These are phyloP conservation scores for Otolemur crassicaudatus DNA, from an alignment of 2,797 vertebrate genomes.

Conservation along the genomic window DNA sequence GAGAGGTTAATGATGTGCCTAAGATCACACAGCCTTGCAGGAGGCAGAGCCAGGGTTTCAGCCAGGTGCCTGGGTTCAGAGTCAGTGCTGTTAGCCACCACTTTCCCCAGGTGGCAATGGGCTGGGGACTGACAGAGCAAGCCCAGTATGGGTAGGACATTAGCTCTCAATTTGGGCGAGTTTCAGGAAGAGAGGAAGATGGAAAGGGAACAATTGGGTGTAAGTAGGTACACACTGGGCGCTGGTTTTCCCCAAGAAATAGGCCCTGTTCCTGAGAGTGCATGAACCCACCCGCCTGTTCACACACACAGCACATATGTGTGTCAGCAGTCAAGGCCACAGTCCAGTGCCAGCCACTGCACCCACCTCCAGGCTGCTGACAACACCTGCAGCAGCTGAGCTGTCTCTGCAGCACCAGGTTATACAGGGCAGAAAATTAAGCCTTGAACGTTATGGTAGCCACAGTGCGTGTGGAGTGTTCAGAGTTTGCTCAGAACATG, in stretches of 20 bases:
- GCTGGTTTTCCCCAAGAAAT: background rate
- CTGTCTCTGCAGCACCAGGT: background rate
- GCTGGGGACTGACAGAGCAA: background rate
- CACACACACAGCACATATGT: background rate
- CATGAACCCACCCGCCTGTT: background rate
- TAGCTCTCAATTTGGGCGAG: accelerated
- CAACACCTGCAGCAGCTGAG: background rate
- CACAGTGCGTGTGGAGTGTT: background rate
- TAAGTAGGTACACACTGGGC: accelerated
- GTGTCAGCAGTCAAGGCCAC: background rate
- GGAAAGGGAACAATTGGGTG: too few relatives aligned
- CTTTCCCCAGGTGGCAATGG: background rate
- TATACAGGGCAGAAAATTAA: background rate
- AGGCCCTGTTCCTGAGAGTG: accelerated
- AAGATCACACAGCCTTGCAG: background rate
- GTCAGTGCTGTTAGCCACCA: accelerated
- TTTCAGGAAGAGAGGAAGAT: background rate
- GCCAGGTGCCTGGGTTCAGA: background rate
- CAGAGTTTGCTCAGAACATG: too few relatives aligned
- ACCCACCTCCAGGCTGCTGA: background rate
- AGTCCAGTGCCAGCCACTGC: too few relatives aligned
- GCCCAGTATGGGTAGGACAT: accelerated
- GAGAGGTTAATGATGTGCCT: background rate
- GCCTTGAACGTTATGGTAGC: background rate
- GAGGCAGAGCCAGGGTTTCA: background rate